Conservation (phyloP, 2,113 vertebrate genomes). For the Malaclemys terrapin region DNA sequence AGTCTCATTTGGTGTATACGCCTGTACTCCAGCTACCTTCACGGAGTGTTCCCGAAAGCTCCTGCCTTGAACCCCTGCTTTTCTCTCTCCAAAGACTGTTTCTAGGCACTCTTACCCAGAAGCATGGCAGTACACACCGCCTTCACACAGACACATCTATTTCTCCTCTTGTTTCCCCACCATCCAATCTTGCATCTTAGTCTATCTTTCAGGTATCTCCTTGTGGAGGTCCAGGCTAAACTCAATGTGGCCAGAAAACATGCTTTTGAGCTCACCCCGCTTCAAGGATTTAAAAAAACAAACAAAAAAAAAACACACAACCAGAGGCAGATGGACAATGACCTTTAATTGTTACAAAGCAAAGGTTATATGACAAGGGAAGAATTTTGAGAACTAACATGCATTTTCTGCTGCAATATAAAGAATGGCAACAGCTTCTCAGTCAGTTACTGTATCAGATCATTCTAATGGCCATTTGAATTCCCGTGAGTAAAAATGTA, state of each 20-base stretch:
- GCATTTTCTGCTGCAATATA: not conserved
- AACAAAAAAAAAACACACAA: too few species aligned
- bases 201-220: not conserved
- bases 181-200: not conserved
- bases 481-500: not conserved
- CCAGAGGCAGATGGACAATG: not conserved
- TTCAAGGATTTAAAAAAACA: not conserved
- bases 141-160: not conserved
- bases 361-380: not conserved
- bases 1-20: not conserved
- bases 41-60: not conserved
- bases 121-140: not conserved
- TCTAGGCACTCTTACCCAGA: not conserved
- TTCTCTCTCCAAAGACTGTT: not conserved
- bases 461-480: not conserved
- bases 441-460: not conserved
- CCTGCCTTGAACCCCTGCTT: not conserved
- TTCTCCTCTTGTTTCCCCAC: too few species aligned
- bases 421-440: not conserved
- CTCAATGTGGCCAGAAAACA: not conserved
- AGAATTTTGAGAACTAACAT: not conserved
- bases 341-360: not conserved
- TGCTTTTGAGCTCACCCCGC: not conserved
- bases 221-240: not conserved
- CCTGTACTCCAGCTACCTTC: not conserved